Percentiles rank a stretch among this genome's conserved stretches.
These are phyloP conservation scores for Drosophila pandora DNA, from an alignment of 1,140 invertebrate species.

Conservation along the genomic window DNA sequence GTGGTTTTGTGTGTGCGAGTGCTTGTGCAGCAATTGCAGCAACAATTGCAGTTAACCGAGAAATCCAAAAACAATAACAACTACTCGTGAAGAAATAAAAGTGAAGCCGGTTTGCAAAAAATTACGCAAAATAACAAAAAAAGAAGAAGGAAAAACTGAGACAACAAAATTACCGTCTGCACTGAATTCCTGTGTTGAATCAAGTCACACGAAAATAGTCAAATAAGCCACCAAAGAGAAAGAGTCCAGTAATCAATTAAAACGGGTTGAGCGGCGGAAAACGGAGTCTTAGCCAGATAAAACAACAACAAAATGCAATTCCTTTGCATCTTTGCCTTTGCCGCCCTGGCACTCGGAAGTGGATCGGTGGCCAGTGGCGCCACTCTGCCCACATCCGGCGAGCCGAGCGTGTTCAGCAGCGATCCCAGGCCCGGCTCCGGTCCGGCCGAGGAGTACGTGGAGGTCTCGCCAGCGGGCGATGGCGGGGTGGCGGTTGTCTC, in stretches of 20 bases:
- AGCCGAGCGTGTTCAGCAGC: slow-evolving; percentile 47
- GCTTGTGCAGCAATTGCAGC: slow-evolving; percentile 62
- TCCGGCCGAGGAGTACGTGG: slow-evolving; percentile 19
- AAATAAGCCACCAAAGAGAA: slow-evolving; percentile 26
- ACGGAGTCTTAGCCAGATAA: slow-evolving; percentile 9
- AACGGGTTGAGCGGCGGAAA: slow-evolving; percentile 67
- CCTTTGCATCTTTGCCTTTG: slow-evolving; percentile 54
- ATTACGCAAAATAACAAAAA: slow-evolving; percentile 67
- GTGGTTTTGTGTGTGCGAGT: slow-evolving; percentile 21
- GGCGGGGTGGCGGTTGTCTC: background rate
- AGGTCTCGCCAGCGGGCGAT: background rate
- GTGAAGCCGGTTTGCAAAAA: slow-evolving; percentile 77
- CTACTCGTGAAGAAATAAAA: slow-evolving; percentile 71
- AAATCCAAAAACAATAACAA: slow-evolving; percentile 58
- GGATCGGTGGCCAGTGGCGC: slow-evolving; percentile 39
- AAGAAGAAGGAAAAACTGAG: slow-evolving; percentile 35
- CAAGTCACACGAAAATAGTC: slow-evolving; percentile 53
- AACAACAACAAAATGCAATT: slow-evolving; percentile 50
- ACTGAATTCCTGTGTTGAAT: slow-evolving; percentile 50
- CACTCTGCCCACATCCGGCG: slow-evolving; percentile 53
- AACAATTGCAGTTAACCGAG: slow-evolving; percentile 80
- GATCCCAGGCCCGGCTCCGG: slow-evolving; percentile 31
- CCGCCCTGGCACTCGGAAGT: slow-evolving; percentile 69
- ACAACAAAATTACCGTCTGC: slow-evolving; percentile 54
- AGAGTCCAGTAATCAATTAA: slow-evolving; percentile 62